Conservation (phyloP, 1,140 invertebrate species). For the Bombus superbus region DNA sequence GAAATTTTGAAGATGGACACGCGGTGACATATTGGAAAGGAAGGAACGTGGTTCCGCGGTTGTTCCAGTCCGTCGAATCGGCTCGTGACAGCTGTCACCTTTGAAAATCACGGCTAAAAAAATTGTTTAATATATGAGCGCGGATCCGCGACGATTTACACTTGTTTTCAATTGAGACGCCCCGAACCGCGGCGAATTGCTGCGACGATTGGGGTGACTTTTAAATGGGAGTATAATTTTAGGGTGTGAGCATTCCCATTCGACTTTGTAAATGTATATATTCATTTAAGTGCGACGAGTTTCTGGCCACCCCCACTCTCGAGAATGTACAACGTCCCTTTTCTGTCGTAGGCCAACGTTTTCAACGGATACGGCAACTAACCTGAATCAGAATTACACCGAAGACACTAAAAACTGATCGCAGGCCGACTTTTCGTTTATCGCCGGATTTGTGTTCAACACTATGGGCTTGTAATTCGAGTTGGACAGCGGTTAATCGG, state of each 20-base stretch:
- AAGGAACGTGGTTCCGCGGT: conserved; percentile 32
- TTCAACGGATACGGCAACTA: not conserved
- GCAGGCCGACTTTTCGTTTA: not conserved
- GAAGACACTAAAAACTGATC: not conserved
- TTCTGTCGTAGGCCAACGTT: not conserved
- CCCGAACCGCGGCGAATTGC: conserved; percentile 73
- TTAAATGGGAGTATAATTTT: conserved; percentile 74
- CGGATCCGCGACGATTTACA: conserved; percentile 58
- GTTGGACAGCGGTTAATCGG: conserved; percentile 55
- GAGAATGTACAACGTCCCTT: not conserved
- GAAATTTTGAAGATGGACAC: not conserved
- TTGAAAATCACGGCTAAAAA: conserved; percentile 78
- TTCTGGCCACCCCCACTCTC: not conserved
- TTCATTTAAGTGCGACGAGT: conserved; percentile 46
- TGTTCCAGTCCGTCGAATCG: conserved; percentile 77
- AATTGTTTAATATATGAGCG: conserved; percentile 66
- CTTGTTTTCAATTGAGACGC: conserved; percentile 74
- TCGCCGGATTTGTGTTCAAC: not conserved
- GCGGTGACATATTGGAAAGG: not conserved
- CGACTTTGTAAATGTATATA: conserved; percentile 2
- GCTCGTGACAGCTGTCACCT: conserved; percentile 78
- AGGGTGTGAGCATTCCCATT: conserved; percentile 62
- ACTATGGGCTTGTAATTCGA: conserved; percentile 41
- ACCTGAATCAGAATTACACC: not conserved
- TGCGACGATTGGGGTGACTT: conserved; percentile 76